Percentiles rank a stretch among this genome's conserved stretches.
Evolutionary conservation across 2,888 invertebrate genomes (phyloP).

Genomic region (Malthinus flaveolus): DNA sequence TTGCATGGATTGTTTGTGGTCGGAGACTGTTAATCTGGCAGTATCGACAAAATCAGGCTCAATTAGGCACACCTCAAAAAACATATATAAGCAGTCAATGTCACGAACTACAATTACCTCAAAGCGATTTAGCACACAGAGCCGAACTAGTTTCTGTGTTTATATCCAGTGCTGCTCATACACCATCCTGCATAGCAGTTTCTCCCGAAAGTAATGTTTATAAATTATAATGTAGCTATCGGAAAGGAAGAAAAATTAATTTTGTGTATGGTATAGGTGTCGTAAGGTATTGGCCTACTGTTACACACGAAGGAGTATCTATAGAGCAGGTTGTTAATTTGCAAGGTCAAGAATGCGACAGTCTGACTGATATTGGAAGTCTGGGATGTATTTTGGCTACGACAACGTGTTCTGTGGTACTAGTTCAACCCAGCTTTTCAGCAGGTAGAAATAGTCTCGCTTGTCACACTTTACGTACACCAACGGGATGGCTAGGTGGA

Average conservation of each 20-base stretch:
- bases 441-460: conserved; percentile 71
- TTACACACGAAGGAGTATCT: conserved; percentile 84
- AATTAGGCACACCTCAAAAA: conserved; percentile 55
- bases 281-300: conserved; percentile 88
- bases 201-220: conserved; percentile 91
- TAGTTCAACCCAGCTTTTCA: conserved; percentile 65
- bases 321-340: conserved; percentile 84
- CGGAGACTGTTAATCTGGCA: conserved; percentile 87
- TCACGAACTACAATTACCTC: conserved; percentile 84
- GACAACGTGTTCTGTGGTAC: conserved; percentile 85
- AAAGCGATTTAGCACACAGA: conserved; percentile 89
- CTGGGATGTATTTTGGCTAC: conserved; percentile 85
- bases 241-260: too few species aligned
- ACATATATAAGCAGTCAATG: conserved; percentile 64
- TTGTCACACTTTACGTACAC: conserved; percentile 71
- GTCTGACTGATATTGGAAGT: conserved; percentile 67
- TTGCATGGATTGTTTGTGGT: conserved; percentile 74
- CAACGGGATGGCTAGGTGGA: conserved; percentile 85
- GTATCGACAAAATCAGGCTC: conserved; percentile 56
- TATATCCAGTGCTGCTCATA: conserved; percentile 60
- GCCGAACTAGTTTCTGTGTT: conserved; percentile 82
- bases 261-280: conserved; percentile 60
- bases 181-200: conserved; percentile 85
- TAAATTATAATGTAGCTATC: not conserved
- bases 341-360: conserved; percentile 85